Conservation (phyloP, 2,113 vertebrate genomes). For the Heterotis niloticus region DNA sequence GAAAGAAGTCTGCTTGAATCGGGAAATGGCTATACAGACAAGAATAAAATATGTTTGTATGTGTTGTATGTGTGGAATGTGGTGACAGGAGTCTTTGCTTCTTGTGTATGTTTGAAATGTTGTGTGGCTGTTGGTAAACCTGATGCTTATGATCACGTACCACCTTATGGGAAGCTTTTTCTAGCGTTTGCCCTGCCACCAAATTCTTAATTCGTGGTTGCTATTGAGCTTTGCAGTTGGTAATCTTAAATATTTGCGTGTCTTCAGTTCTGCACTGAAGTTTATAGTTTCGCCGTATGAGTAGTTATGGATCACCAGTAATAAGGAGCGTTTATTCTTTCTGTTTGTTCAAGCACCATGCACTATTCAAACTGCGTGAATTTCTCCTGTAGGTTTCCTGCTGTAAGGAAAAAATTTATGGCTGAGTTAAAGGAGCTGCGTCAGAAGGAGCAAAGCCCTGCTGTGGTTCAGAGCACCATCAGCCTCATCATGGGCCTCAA, state of each 20-base stretch:
- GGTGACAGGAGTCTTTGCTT: not conserved
- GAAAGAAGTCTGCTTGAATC: not conserved
- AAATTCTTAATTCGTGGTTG: no score
- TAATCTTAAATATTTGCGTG: no score
- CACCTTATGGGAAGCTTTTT: no score
- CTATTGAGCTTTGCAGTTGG: no score
- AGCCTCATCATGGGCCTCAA: constrained; percentile 99
- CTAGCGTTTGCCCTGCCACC: no score
- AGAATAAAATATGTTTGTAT: not conserved
- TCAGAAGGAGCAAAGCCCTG: constrained; percentile 91
- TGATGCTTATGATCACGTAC: no score
- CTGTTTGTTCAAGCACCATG: not conserved
- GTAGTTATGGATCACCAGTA: no score
- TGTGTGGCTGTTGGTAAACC: not conserved
- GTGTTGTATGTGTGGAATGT: not conserved
- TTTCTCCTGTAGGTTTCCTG: constrained; percentile 77
- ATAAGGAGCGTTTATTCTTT: not conserved
- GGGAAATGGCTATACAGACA: not conserved
- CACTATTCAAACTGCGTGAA: not conserved
- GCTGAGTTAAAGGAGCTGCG: constrained; percentile 91
- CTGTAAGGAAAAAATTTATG: constrained; percentile 96
- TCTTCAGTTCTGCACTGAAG: no score
- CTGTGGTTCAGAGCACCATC: constrained; percentile 90
- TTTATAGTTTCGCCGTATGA: no score
- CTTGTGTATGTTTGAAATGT: not conserved